Percentiles rank a stretch among this genome's conserved stretches.
Evolutionary conservation across 2,888 invertebrate species (phyloP).

Genomic region (Caenorhabditis becei): DNA sequence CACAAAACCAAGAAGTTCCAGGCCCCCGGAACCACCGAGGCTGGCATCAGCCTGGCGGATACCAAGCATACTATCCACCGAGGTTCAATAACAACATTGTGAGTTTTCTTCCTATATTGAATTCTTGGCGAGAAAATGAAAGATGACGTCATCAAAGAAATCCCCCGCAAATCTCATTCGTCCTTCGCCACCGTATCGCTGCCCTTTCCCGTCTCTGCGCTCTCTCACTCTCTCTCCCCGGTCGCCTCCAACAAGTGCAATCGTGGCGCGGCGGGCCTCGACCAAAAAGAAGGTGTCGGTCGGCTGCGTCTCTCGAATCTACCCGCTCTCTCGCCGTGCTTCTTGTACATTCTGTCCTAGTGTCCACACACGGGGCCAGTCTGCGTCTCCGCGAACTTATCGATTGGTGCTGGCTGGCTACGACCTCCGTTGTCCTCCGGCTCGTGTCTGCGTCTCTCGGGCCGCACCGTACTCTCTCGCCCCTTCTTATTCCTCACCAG

Average conservation of each 20-base stretch:
- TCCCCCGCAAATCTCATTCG: too few relatives aligned
- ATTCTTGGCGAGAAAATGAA: too few relatives aligned
- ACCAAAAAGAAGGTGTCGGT: neutral
- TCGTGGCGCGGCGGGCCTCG: neutral
- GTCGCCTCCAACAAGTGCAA: neutral
- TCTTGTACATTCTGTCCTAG: neutral
- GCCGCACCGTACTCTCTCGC: too few relatives aligned
- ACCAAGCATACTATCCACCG: too few relatives aligned
- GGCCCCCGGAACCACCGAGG: neutral
- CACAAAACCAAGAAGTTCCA: too few relatives aligned
- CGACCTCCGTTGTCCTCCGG: neutral
- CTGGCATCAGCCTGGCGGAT: neutral
- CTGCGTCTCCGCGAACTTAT: conserved; percentile 2
- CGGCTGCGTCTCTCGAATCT: conserved; percentile 8
- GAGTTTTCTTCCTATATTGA: too few relatives aligned
- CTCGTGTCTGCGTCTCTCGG: neutral
- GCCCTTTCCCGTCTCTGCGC: conserved; percentile 4
- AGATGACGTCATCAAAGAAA: too few relatives aligned
- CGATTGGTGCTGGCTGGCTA: neutral
- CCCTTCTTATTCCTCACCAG: too few relatives aligned
- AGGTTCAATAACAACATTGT: too few relatives aligned
- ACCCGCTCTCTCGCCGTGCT: neutral
- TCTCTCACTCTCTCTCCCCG: too few relatives aligned
- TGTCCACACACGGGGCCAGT: conserved; percentile 2
- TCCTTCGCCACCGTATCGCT: too few relatives aligned